Percentiles rank a stretch among this genome's conserved stretches.
Evolutionary conservation across 1,140 invertebrate genomes (phyloP).

Genomic region (Rhizoglyphus robini): DNA sequence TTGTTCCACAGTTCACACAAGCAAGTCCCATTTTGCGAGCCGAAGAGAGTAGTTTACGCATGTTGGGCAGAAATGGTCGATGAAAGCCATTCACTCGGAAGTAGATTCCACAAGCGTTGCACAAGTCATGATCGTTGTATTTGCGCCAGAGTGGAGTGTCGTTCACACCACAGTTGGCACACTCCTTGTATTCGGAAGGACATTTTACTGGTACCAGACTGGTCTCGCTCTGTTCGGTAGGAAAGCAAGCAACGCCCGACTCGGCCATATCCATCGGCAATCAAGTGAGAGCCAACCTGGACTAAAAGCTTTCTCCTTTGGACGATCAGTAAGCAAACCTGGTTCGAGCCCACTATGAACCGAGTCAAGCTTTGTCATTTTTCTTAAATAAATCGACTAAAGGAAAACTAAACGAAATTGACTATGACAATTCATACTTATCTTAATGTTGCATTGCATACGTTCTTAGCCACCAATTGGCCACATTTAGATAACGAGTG

Average conservation of each 20-base stretch:
- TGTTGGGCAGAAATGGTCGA: slow-evolving; percentile 39
- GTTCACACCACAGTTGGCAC: not conserved
- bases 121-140: slow-evolving; percentile 91
- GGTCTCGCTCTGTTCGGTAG: too few relatives aligned
- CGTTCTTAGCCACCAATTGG: too few relatives aligned
- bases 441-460: too few relatives aligned
- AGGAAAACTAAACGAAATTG: too few relatives aligned
- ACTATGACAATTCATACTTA: too few relatives aligned
- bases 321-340: too few relatives aligned
- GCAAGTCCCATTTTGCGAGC: not conserved
- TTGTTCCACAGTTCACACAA: slow-evolving; percentile 1
- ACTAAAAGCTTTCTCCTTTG: too few relatives aligned
- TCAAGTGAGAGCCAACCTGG: not conserved
- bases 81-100: slow-evolving; percentile 72
- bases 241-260: not conserved
- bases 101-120: slow-evolving; percentile 95
- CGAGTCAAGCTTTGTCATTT: too few relatives aligned
- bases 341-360: too few relatives aligned
- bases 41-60: slow-evolving; percentile 2
- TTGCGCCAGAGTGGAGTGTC: slow-evolving; percentile 40
- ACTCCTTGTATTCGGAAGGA: slow-evolving; percentile 13
- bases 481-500: too few relatives aligned
- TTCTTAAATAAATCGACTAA: too few relatives aligned
- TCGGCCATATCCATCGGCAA: not conserved
- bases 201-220: not conserved